These are phyloP conservation scores for Volucella inflata DNA, from an alignment of 2,888 invertebrate species.

Conservation along the genomic window DNA sequence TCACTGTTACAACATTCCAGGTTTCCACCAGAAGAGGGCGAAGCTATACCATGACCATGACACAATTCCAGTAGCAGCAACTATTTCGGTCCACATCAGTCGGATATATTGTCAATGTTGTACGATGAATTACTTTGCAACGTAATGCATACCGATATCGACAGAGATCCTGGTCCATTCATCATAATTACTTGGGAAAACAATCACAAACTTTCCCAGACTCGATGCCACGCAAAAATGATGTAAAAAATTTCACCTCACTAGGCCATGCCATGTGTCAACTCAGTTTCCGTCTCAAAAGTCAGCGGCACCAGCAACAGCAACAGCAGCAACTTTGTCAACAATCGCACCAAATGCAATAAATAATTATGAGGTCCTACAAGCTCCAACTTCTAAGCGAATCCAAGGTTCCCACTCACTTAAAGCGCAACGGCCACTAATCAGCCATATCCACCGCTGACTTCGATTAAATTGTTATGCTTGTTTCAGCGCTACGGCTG, in stretches of 20 bases:
- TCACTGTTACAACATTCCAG: no score
- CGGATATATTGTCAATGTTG: no score
- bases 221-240: constrained; percentile 31
- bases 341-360: constrained; percentile 56
- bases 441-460: constrained; percentile 41
- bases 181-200: constrained; percentile 3
- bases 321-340: constrained; percentile 58
- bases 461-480: constrained; percentile 71
- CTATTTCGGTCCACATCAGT: no score
- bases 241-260: constrained; percentile 40
- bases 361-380: constrained; percentile 75
- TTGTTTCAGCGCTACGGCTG: background rate
- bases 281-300: constrained; percentile 58
- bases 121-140: background rate
- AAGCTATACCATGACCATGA: no score
- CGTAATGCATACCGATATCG: background rate
- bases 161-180: constrained; percentile 22
- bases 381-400: constrained; percentile 50
- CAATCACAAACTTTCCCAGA: constrained; percentile 61
- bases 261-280: constrained; percentile 45
- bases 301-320: background rate
- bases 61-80: no score
- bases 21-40: no score
- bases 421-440: constrained; percentile 36
- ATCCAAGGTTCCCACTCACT: constrained; percentile 73